Percentiles rank a stretch among this genome's conserved stretches.
phyloP scores from a whole-genome alignment of 2,797 vertebrate species.

The Cirrhinus molitorella region DNA sequence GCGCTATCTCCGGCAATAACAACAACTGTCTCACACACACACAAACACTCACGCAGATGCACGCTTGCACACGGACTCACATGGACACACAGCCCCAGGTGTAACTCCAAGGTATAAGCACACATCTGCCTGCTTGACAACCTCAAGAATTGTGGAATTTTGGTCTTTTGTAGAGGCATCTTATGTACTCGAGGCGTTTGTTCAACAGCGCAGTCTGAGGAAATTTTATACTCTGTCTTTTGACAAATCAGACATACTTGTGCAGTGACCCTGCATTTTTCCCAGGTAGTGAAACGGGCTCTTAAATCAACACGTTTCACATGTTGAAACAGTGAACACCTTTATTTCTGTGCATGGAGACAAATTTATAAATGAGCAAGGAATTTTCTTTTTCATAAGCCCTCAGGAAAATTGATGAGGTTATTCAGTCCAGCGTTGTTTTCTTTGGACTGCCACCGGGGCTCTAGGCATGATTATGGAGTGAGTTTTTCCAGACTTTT shows the following conservation, averaged over 20 bases:
- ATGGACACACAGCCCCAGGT: slow-evolving; percentile 57
- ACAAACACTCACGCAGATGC: slow-evolving; percentile 6
- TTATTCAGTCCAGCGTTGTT: slow-evolving; percentile 70
- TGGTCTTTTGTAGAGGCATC: slow-evolving; percentile 39
- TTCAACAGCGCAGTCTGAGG: slow-evolving; percentile 7
- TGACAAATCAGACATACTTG: slow-evolving; percentile 54
- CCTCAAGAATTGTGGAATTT: slow-evolving; percentile 54
- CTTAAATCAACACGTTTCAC: slow-evolving; percentile 65
- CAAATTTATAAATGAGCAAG: slow-evolving; percentile 59
- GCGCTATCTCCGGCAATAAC: slow-evolving; percentile 56
- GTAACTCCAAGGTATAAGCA: slow-evolving; percentile 54
- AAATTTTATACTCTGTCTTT: slow-evolving; percentile 11
- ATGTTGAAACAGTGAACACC: slow-evolving; percentile 53
- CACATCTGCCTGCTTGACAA: slow-evolving; percentile 54
- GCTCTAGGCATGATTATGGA: slow-evolving; percentile 64
- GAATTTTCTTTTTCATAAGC: slow-evolving; percentile 57
- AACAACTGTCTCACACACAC: slow-evolving; percentile 39
- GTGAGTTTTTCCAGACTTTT: slow-evolving; percentile 76
- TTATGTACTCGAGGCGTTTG: slow-evolving; percentile 20
- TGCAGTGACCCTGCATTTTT: slow-evolving; percentile 51
- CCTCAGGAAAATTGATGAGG: slow-evolving; percentile 67
- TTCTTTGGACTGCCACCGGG: slow-evolving; percentile 68
- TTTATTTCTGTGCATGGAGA: slow-evolving; percentile 54
- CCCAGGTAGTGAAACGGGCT: slow-evolving; percentile 53
- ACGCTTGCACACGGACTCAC: slow-evolving; percentile 10